These are phyloP conservation scores for Blomia tropicalis DNA, from an alignment of 2,888 invertebrate species.

Conservation along the genomic window DNA sequence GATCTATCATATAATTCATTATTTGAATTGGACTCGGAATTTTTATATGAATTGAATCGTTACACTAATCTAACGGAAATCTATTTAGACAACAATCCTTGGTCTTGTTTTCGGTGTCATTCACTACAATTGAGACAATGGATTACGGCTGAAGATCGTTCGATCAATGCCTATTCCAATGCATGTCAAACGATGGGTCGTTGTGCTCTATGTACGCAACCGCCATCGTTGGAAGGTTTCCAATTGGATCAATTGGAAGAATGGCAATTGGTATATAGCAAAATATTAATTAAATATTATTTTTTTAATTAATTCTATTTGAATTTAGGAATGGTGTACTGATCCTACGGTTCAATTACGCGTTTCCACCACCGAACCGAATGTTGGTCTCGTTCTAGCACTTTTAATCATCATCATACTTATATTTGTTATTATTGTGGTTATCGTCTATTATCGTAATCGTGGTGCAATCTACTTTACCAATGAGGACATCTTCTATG, in stretches of 20 bases:
- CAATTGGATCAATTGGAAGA: slow-evolving; percentile 22
- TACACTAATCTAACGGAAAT: slow-evolving; percentile 25
- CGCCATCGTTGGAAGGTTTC: slow-evolving; percentile 10
- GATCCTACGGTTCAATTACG: slow-evolving; percentile 28
- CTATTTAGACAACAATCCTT: slow-evolving; percentile 45
- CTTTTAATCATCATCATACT: slow-evolving; percentile 40
- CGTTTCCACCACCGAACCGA: slow-evolving; percentile 27
- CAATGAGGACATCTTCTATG: slow-evolving; percentile 45
- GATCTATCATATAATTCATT: slow-evolving; percentile 59
- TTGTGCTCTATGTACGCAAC: slow-evolving; percentile 22
- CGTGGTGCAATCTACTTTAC: slow-evolving; percentile 60
- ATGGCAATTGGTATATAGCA: slow-evolving; percentile 23
- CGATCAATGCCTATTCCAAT: background rate
- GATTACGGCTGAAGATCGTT: slow-evolving; percentile 40
- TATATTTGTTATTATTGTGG: slow-evolving; percentile 39
- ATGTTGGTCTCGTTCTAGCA: slow-evolving; percentile 43
- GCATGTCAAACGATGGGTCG: slow-evolving; percentile 11
- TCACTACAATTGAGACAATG: slow-evolving; percentile 26
- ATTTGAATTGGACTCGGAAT: slow-evolving; percentile 45
- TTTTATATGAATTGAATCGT: slow-evolving; percentile 41
- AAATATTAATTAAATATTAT: background rate
- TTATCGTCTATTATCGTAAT: slow-evolving; percentile 48
- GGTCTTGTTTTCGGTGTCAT: slow-evolving; percentile 50
- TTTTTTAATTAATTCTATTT: background rate
- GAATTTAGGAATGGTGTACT: slow-evolving; percentile 27